phyloP scores from a whole-genome alignment of 2,113 vertebrate species.

The Grus americana region DNA sequence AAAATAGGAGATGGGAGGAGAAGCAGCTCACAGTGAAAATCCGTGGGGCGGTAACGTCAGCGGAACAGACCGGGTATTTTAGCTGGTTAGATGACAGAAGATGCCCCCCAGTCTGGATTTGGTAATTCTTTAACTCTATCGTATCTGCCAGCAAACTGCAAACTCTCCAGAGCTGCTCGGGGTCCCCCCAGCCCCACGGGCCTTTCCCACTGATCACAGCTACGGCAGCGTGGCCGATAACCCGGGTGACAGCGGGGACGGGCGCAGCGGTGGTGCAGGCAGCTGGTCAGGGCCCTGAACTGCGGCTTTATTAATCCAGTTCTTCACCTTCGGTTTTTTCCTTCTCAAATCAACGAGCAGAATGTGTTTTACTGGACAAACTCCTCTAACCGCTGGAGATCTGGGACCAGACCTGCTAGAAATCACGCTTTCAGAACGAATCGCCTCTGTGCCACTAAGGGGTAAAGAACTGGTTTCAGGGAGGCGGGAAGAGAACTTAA shows the following conservation, averaged over 20 bases:
- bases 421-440: rapidly evolving
- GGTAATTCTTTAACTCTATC: rapidly evolving
- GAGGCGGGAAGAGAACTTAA: not conserved
- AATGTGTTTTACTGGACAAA: not conserved
- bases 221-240: rapidly evolving
- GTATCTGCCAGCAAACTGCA: not conserved
- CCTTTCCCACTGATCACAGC: rapidly evolving
- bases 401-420: not conserved
- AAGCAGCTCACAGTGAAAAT: not conserved
- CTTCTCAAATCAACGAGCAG: rapidly evolving
- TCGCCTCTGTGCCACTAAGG: rapidly evolving
- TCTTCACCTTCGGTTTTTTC: rapidly evolving
- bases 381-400: rapidly evolving
- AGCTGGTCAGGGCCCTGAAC: not conserved
- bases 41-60: not conserved
- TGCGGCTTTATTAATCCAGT: rapidly evolving
- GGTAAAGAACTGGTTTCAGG: not conserved
- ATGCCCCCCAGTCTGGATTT: too few species aligned
- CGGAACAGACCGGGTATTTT: not conserved
- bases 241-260: rapidly evolving
- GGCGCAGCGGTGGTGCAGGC: rapidly evolving
- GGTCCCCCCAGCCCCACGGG: rapidly evolving
- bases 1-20: not conserved
- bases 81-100: rapidly evolving
- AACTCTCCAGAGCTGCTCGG: rapidly evolving